Base-by-base conservation (phyloP, 2,797 vertebrate genomes). In the Lerista edwardsae region DNA sequence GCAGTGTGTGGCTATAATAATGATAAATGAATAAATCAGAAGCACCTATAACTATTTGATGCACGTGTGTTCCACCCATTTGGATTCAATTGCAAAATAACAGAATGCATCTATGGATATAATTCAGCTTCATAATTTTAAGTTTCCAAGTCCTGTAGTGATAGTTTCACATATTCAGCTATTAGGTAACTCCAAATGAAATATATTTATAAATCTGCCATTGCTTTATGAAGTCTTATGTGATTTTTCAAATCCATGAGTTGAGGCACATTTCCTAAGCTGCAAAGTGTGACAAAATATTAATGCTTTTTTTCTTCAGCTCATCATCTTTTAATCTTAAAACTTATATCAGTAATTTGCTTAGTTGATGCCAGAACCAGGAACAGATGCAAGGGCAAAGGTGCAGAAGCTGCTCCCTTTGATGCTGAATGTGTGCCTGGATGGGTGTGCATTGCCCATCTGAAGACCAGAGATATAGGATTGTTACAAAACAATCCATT, bases 261-360 rank as follows among this genome's bases (percentile, higher is more conserved):
- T 72, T 64, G 41, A 64, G 74, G 34, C 21, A 15, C 34, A 78
- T 62, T 86, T 62, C 44, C 71, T 51, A 78, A 78, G 47, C 67
- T 73, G 34, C 67, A 75, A 86, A 82, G 67, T 73, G 59, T 86
- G 75, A 82, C 74, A 78, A 73, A 86, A 47, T 72, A 73, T 82
- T 64, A 86, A 73, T 73, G 34, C 57, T 72, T 78, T 55, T 64
- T 78, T 72, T 51, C 55, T 82, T 78, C 67, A 81, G 59, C 27
- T 65, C 67, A 65, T 34, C 11, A 9, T 73, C 78, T 68, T 23
- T 27, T 86, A 82, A 82, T 82, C 31, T 78, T 73, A 82, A 82
- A 82, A 71, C 27, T 19, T 72, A 65, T 41, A 19, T 64, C 55
- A 64, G 67, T 41, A 67, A 65, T 78, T 86, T 71, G 77, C 65